Base-by-base conservation (phyloP, 2,797 vertebrate genomes). In the Pantherophis vulpinus region DNA sequence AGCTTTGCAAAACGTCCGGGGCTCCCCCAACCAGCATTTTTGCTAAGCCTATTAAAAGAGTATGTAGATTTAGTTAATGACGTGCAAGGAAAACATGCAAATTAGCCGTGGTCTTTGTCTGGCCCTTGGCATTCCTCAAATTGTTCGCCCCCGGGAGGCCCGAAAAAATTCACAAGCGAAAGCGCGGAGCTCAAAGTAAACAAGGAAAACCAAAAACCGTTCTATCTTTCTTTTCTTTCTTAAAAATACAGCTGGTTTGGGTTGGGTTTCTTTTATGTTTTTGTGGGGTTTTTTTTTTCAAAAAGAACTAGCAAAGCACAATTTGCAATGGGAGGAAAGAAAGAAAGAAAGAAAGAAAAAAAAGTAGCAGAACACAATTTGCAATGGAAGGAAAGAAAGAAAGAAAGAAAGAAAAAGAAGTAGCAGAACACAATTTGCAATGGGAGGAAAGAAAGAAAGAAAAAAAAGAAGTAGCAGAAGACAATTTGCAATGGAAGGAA, bases 41-140 rank as follows among this genome's bases (percentile, higher is more conserved):
- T 14, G 29, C 23, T 90, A 91, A 56, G 42, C 32, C 66, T 27
- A 60, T 20, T 4, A 56, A 60, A 91, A 88, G 32, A 54, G 16
- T 61, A 55, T 55, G 66, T 54, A 86, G 47, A 86, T 86, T 86
- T 74, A 63, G 58, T 37, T 93, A 91, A 89, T 56, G 70, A 56
- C 25, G 42, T 86, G 87, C 87, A 89, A 63, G 56, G 83, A 66
- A 89, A 79, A 51, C 47, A 89, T 91, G 87, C 87, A 91, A 86
- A 91, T 89, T 16, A 89, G 87, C 12, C 12, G 5, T 27, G 23
- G 86, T 59, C 70, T 59, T 42, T 63, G 25, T 58, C 11, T 86
- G 90, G 66, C 54, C 55, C 47, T 86, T 42, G 47, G 90, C 58
- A 0, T 70, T 55, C 32, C 83, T 47, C 66, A 86, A 91, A 86